These are phyloP conservation scores for Paramisgurnus dabryanus DNA, from an alignment of 2,113 vertebrate species.

Conservation along the genomic window DNA sequence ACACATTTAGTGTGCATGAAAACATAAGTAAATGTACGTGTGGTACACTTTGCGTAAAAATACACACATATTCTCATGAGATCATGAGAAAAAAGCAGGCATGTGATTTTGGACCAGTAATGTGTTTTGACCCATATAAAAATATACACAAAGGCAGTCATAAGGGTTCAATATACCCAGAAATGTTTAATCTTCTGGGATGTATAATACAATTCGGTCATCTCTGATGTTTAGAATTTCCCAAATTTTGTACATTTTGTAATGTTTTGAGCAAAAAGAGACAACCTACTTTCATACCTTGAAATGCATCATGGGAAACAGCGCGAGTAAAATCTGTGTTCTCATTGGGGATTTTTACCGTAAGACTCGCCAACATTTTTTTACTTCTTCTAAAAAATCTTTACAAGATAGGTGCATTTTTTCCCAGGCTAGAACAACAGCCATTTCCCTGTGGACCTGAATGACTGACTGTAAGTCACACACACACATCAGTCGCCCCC, in stretches of 20 bases:
- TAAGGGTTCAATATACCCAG: background rate
- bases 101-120: too few species aligned
- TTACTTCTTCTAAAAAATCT: constrained; percentile 47
- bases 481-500: constrained; percentile 26
- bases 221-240: background rate
- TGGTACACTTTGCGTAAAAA: too few species aligned
- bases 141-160: too few species aligned
- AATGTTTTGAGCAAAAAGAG: constrained; percentile 2
- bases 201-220: background rate
- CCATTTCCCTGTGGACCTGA: constrained; percentile 38
- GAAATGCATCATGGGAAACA: constrained; percentile 26
- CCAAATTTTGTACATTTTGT: background rate
- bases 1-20: too few species aligned
- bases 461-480: constrained; percentile 31
- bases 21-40: too few species aligned
- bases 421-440: constrained; percentile 57
- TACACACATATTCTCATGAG: too few species aligned
- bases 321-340: background rate
- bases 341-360: constrained; percentile 27
- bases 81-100: too few species aligned
- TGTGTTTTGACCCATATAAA: too few species aligned
- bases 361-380: constrained; percentile 23
- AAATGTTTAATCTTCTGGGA: background rate
- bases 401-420: constrained; percentile 56
- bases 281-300: background rate